Conservation (phyloP, 2,797 vertebrate genomes). For the Amphiprion clarkii region DNA sequence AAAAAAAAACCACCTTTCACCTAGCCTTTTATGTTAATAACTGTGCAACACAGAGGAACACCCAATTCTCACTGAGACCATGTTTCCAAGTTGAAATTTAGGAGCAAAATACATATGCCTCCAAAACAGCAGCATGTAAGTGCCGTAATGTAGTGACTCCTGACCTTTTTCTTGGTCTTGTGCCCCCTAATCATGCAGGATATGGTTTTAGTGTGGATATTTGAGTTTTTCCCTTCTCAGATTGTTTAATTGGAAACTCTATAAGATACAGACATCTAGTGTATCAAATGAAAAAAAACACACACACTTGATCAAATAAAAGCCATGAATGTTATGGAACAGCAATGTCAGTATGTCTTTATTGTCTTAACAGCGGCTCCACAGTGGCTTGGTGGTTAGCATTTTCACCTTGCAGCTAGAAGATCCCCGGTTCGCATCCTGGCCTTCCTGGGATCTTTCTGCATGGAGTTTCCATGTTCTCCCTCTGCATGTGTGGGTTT, state of each 20-base stretch:
- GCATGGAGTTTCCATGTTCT: too few relatives aligned
- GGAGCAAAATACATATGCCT: not conserved
- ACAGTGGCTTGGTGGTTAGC: too few relatives aligned
- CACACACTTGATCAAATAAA: not conserved
- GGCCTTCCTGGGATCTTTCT: too few relatives aligned
- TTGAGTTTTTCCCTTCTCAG: not conserved
- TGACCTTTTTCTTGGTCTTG: not conserved
- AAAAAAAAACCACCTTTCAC: slow-evolving; percentile 46
- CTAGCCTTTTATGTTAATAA: slow-evolving; percentile 51
- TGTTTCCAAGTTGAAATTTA: slow-evolving; percentile 23
- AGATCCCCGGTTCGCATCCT: too few relatives aligned
- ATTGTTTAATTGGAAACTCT: not conserved
- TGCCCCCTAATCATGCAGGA: not conserved
- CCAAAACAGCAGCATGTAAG: slow-evolving; percentile 3
- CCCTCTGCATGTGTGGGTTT: too few relatives aligned
- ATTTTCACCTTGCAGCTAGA: too few relatives aligned
- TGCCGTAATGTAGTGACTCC: not conserved
- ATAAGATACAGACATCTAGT: not conserved
- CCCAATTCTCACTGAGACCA: slow-evolving; percentile 7
- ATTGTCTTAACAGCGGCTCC: not conserved
- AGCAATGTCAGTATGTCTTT: not conserved
- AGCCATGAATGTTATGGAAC: not conserved
- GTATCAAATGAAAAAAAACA: not conserved
- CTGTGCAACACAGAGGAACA: slow-evolving; percentile 3
- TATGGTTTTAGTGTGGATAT: not conserved